Evolutionary conservation across 2,888 invertebrate species (phyloP).

Genomic region (Phlogophora meticulosa): DNA sequence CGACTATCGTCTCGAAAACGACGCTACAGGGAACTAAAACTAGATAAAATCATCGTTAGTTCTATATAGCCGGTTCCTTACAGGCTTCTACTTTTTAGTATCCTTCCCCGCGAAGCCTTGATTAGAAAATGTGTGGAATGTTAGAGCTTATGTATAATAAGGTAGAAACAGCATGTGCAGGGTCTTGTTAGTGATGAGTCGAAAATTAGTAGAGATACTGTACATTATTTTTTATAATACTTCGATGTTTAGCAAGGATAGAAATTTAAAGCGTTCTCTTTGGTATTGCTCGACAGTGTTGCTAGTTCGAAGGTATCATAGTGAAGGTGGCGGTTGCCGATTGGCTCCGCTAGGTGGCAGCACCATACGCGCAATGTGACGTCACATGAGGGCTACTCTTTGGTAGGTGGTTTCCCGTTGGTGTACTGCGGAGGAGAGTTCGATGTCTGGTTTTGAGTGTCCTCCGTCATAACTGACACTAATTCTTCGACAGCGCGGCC

Average conservation of each 20-base stretch:
- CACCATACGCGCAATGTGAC: slow-evolving; percentile 72
- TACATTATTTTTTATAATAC: slow-evolving; percentile 56
- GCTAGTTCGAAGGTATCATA: slow-evolving; percentile 76
- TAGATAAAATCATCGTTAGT: slow-evolving; percentile 66
- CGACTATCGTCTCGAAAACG: slow-evolving; percentile 80
- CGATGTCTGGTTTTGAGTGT: slow-evolving; percentile 77
- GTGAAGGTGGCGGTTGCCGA: slow-evolving; percentile 47
- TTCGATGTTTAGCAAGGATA: slow-evolving; percentile 63
- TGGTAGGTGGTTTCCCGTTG: slow-evolving; percentile 85
- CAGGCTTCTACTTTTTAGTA: slow-evolving; percentile 74
- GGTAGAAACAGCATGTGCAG: slow-evolving; percentile 77
- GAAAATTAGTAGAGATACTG: slow-evolving; percentile 84
- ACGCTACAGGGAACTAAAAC: slow-evolving; percentile 82
- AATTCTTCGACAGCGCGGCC: slow-evolving; percentile 97
- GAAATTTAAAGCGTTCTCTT: slow-evolving; percentile 70
- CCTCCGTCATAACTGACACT: slow-evolving; percentile 97
- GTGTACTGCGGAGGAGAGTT: slow-evolving; percentile 87
- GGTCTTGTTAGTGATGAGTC: slow-evolving; percentile 89
- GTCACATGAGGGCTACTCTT: slow-evolving; percentile 74
- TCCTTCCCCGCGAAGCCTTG: slow-evolving; percentile 76
- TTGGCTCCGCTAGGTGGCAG: slow-evolving; percentile 69
- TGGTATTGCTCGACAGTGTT: slow-evolving; percentile 80
- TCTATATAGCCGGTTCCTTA: slow-evolving; percentile 73
- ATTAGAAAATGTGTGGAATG: slow-evolving; percentile 80
- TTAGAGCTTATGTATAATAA: slow-evolving; percentile 83